Percentiles rank a stretch among this genome's conserved stretches.
phyloP scores from a whole-genome alignment of 1,140 invertebrate species.

The Drosophila chauvacae region DNA sequence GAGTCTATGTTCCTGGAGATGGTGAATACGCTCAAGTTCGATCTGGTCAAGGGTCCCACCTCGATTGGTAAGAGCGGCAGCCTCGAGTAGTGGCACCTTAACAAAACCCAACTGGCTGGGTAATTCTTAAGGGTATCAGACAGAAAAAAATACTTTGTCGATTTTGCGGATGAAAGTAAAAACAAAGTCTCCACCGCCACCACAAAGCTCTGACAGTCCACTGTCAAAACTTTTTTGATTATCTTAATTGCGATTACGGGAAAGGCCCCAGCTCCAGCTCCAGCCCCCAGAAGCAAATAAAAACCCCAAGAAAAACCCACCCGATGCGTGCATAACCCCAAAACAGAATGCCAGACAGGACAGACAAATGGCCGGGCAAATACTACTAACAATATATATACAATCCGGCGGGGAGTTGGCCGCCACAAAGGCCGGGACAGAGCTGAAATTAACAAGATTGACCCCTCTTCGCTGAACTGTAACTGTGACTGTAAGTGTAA shows the following conservation, averaged over 20 bases:
- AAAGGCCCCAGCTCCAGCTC: not conserved
- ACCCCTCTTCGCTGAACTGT: constrained; percentile 34
- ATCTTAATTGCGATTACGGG: constrained; percentile 81
- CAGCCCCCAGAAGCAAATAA: not conserved
- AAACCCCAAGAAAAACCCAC: constrained; percentile 23
- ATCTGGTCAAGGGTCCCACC: too few relatives aligned
- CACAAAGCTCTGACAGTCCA: constrained; percentile 59
- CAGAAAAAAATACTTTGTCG: constrained; percentile 28
- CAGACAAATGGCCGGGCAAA: constrained; percentile 45
- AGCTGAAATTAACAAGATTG: constrained; percentile 80
- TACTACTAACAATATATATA: constrained; percentile 56
- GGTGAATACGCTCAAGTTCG: too few relatives aligned
- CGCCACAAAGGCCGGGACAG: not conserved
- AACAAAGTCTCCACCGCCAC: constrained; percentile 32
- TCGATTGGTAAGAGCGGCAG: too few relatives aligned
- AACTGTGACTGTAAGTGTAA: constrained; percentile 19
- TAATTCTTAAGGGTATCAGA: not conserved
- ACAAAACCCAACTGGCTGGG: not conserved
- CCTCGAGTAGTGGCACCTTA: not conserved
- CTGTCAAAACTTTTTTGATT: constrained; percentile 83
- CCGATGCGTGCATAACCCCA: constrained; percentile 62
- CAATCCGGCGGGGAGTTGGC: constrained; percentile 35
- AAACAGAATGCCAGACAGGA: constrained; percentile 28
- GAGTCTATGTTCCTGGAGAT: too few relatives aligned
- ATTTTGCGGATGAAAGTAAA: constrained; percentile 64